A percentile compares a stretch with the other conserved stretches of the same genome.
Conservation (phyloP, 2,797 vertebrate genomes). For the Peromyscus eremicus region DNA sequence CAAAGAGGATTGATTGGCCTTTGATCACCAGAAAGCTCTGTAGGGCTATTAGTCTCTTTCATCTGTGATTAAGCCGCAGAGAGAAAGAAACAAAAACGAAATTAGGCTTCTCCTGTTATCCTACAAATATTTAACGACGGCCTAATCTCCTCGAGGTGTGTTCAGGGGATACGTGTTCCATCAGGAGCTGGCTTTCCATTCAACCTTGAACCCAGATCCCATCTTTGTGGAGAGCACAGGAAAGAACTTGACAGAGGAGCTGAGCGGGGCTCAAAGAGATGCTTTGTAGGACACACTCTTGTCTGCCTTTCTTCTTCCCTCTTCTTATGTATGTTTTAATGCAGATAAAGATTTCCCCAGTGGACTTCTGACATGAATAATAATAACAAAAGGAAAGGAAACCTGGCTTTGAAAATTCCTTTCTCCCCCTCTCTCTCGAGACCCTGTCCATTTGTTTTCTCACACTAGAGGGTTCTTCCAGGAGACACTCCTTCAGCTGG, state of each 20-base stretch:
- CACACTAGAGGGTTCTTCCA: slow-evolving; percentile 65
- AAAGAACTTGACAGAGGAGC: slow-evolving; percentile 87
- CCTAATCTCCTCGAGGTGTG: slow-evolving; percentile 91
- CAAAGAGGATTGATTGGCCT: slow-evolving; percentile 93
- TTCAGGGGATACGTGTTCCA: slow-evolving; percentile 86
- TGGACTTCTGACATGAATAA: slow-evolving; percentile 86
- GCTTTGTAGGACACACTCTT: slow-evolving; percentile 86
- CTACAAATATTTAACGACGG: slow-evolving; percentile 93
- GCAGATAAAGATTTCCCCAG: slow-evolving; percentile 87
- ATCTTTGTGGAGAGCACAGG: slow-evolving; percentile 82
- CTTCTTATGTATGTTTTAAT: slow-evolving; percentile 87
- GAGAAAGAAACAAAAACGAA: slow-evolving; percentile 93
- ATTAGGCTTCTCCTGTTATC: slow-evolving; percentile 93
- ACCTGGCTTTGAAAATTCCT: slow-evolving; percentile 80
- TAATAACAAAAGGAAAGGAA: slow-evolving; percentile 88
- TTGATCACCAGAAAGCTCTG: slow-evolving; percentile 92
- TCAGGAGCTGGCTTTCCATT: slow-evolving; percentile 85
- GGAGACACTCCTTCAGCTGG: slow-evolving; percentile 69
- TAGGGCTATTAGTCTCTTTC: slow-evolving; percentile 94
- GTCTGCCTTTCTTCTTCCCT: slow-evolving; percentile 86
- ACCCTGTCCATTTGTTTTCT: slow-evolving; percentile 63
- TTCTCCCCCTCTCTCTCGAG: slow-evolving; percentile 80
- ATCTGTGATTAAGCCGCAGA: slow-evolving; percentile 94
- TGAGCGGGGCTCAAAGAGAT: slow-evolving; percentile 89
- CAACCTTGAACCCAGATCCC: slow-evolving; percentile 87